phyloP scores from a whole-genome alignment of 2,888 invertebrate species.

The Cosmopolites sordidus region DNA sequence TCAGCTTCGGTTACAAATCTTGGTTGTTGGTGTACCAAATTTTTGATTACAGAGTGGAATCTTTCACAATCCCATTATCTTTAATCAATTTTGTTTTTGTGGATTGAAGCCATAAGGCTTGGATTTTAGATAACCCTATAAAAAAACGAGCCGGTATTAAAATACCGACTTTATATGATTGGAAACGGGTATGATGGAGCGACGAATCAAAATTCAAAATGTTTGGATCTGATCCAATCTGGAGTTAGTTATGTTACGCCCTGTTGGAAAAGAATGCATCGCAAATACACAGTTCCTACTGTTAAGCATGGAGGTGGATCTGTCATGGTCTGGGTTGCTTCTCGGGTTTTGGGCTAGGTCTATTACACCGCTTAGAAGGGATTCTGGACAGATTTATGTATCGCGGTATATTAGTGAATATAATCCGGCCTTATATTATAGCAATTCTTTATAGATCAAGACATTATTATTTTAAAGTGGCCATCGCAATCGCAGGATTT shows the following conservation, averaged over 20 bases:
- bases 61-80: too few species aligned
- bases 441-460: neutral
- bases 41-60: too few species aligned
- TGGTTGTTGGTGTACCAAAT: too few species aligned
- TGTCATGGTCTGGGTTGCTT: conserved; percentile 9
- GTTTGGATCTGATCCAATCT: neutral
- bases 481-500: neutral
- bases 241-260: conserved; percentile 2
- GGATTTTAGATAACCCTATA: too few species aligned
- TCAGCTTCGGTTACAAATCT: too few species aligned
- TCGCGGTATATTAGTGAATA: neutral
- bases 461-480: too few species aligned
- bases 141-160: too few species aligned
- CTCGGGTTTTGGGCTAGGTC: conserved; percentile 3
- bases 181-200: too few species aligned
- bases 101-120: too few species aligned
- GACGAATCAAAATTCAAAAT: conserved; percentile 13
- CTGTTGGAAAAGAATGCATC: neutral
- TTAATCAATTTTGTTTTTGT: too few species aligned
- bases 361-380: neutral
- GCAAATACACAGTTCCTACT: neutral
- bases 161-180: neutral
- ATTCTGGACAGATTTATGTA: conserved; percentile 1
- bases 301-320: conserved; percentile 9
- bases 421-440: too few species aligned